These are phyloP conservation scores for Centroberyx gerrardi DNA, from an alignment of 2,797 vertebrate species.

Conservation along the genomic window DNA sequence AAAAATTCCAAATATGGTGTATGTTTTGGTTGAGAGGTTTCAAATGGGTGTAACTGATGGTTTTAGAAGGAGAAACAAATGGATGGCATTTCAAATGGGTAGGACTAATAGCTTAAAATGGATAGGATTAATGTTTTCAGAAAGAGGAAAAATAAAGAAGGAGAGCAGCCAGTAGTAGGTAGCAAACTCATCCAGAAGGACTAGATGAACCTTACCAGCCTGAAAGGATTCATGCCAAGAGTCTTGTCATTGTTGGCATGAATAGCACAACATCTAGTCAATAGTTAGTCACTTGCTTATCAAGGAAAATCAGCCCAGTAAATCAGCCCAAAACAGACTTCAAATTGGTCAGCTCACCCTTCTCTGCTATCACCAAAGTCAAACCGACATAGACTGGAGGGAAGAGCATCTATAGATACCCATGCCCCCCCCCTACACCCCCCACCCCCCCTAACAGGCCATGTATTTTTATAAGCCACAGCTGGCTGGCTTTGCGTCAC, in stretches of 20 bases:
- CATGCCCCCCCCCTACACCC: not conserved
- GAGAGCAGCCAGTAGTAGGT: not conserved
- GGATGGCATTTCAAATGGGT: not conserved
- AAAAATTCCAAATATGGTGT: not conserved
- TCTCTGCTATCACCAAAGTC: conserved; percentile 14
- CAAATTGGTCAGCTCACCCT: not conserved
- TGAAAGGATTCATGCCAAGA: not conserved
- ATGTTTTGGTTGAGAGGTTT: not conserved
- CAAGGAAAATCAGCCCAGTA: too few relatives aligned
- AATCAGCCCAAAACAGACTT: too few relatives aligned
- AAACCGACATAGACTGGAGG: not conserved
- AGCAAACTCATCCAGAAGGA: not conserved
- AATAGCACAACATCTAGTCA: not conserved
- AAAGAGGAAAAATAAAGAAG: not conserved
- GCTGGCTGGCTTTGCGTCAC: conserved; percentile 60
- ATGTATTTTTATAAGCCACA: conserved; percentile 62
- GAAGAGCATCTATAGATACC: not conserved
- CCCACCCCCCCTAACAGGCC: conserved; percentile 10
- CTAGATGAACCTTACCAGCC: not conserved
- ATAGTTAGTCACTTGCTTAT: too few relatives aligned
- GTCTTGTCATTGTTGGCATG: not conserved
- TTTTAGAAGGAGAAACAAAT: not conserved
- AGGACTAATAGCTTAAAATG: not conserved
- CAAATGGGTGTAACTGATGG: not conserved
- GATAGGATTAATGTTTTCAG: not conserved